Conservation (phyloP, 2,888 invertebrate species). For the Eilema caniola region DNA sequence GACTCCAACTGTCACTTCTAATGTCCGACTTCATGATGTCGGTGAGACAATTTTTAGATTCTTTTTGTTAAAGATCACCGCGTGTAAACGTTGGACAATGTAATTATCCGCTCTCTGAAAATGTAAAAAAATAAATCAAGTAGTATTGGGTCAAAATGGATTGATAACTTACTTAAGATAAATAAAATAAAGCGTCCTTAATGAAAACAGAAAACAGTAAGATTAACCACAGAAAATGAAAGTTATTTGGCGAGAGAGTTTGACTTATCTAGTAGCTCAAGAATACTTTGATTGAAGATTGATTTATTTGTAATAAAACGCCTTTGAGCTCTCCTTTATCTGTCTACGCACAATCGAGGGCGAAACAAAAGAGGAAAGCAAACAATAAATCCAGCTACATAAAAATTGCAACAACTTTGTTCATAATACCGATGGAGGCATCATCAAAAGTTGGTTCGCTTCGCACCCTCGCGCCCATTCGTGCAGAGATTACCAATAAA, state of each 20-base stretch:
- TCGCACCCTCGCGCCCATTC: constrained; percentile 87
- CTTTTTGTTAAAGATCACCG: too few species aligned
- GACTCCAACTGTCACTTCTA: too few species aligned
- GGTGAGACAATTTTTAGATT: too few species aligned
- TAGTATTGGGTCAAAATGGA: neutral
- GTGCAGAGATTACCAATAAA: constrained; percentile 88
- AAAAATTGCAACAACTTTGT: constrained; percentile 87
- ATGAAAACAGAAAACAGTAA: neutral
- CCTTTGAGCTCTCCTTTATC: constrained; percentile 77
- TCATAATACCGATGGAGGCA: constrained; percentile 85
- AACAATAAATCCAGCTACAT: constrained; percentile 85
- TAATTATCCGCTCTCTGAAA: too few species aligned
- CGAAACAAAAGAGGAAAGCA: constrained; percentile 76
- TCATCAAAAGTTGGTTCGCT: constrained; percentile 86
- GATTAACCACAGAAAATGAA: constrained; percentile 36
- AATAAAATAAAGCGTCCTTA: neutral
- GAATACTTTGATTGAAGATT: constrained; percentile 72
- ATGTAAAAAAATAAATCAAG: neutral
- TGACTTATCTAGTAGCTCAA: neutral
- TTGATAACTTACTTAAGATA: neutral
- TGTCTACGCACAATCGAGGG: constrained; percentile 77
- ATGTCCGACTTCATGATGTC: too few species aligned
- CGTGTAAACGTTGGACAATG: too few species aligned
- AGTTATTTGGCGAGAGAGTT: constrained; percentile 51
- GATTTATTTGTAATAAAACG: constrained; percentile 79